Evolutionary conservation across 2,888 invertebrate genomes (phyloP), one percentile per base, ranked within the genome.

Genomic region (Bruchidius siliquastri): DNA sequence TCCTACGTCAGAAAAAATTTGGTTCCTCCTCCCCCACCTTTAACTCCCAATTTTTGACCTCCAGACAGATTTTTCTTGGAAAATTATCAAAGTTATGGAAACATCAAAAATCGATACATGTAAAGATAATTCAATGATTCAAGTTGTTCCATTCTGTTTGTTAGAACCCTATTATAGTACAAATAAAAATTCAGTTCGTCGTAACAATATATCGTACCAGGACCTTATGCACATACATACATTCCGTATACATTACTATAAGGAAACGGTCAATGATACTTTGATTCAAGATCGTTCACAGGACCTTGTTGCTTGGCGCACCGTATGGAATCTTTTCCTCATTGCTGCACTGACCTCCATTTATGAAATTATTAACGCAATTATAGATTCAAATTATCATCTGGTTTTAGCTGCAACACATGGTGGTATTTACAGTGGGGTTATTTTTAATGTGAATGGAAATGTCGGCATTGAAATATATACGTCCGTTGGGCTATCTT

Each of bases 211-310:
- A 49, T 1, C 49, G 1, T 18, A 49, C 49, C 49, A 49, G 49
- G 18, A 49, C 49, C 49, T 49, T 49, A 49, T 49, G 49, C 18
- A 49, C 49, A 49, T 49, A n/a, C n/a, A 1, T 49, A 13, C 3
- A 71, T 73, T 67, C 68, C 71, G 26, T 68, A 66, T 68, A 73
- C 3, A 66, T 73, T 73, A 73, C 70, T 71, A 73, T 72, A 72
- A 75, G 75, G 75, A 75, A 49, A 49, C 18, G 49, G 49, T 49
- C 73, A 75, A 73, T 73, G 75, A 75, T 70, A 18, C 26, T 67
- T 73, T 21, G 21, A 73, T 73, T 75, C 72, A 72, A 73, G 75
- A 74, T 69, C 75, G 73, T 75, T 73, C 73, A 20, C 22, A 70
- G 68, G 68, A 70, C 73, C 73, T 71, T 73, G 72, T 21, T 13